These are phyloP conservation scores for Euura saliciscinereae DNA, from an alignment of 1,140 invertebrate genomes.

Conservation along the genomic window DNA sequence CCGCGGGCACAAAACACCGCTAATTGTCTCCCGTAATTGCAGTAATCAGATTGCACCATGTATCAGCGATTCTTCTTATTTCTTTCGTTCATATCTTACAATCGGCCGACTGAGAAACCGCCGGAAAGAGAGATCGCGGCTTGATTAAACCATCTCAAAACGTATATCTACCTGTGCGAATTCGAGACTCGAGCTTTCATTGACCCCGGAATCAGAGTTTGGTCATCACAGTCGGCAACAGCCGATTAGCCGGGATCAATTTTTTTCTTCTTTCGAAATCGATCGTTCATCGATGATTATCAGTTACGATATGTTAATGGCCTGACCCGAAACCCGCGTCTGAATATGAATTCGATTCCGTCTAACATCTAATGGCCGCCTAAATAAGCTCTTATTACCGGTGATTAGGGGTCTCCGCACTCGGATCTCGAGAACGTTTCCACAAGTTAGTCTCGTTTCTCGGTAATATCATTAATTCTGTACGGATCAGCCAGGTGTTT, in stretches of 20 bases:
- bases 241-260: no score
- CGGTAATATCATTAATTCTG: background rate
- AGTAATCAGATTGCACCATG: background rate
- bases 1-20: background rate
- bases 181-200: background rate
- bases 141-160: background rate
- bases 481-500: background rate
- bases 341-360: conserved; percentile 1
- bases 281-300: background rate
- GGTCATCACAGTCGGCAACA: background rate
- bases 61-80: background rate
- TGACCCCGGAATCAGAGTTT: background rate
- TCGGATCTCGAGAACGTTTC: no score
- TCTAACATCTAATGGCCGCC: background rate
- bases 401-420: background rate
- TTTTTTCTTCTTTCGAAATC: background rate
- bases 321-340: background rate
- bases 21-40: background rate
- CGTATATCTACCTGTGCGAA: background rate
- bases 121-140: background rate
- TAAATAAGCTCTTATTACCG: background rate
- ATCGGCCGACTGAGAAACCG: background rate
- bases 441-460: no score
- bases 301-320: background rate
- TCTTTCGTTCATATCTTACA: background rate